A percentile compares a stretch with the other conserved stretches of the same genome.
Conservation (phyloP, 2,888 invertebrate genomes). For the Amitus sp. region DNA sequence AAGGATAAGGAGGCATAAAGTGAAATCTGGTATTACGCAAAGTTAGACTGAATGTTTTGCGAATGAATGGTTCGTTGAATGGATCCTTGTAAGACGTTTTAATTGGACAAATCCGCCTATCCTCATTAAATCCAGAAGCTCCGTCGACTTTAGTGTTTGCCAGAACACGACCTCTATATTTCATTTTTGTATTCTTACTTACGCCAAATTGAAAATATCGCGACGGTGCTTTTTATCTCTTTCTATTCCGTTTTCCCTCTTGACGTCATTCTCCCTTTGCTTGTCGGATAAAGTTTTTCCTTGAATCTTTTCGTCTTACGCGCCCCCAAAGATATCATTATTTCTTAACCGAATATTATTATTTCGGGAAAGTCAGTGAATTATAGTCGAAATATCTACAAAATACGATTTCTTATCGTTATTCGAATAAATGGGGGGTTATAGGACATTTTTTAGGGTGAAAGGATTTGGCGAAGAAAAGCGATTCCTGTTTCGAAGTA, state of each 20-base stretch:
- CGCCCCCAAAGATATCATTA: conserved; percentile 37
- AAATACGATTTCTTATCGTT: too few species aligned
- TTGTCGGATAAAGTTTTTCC: conserved; percentile 39
- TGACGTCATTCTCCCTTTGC: conserved; percentile 16
- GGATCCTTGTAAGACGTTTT: conserved; percentile 66
- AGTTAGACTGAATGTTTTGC: conserved; percentile 57
- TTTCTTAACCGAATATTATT: conserved; percentile 36
- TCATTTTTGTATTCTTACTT: conserved; percentile 58
- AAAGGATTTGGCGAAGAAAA: too few species aligned
- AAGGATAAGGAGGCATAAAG: conserved; percentile 48
- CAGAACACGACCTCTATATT: conserved; percentile 42
- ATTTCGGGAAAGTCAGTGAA: conserved; percentile 30
- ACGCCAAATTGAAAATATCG: conserved; percentile 55
- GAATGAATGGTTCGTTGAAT: conserved; percentile 54
- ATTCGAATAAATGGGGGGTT: too few species aligned
- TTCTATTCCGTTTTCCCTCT: conserved; percentile 30
- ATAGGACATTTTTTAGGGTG: too few species aligned
- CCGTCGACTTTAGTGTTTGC: conserved; percentile 36
- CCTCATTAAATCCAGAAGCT: conserved; percentile 64
- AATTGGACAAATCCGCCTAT: conserved; percentile 67
- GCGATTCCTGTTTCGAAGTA: conserved; percentile 51
- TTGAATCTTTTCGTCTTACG: conserved; percentile 33
- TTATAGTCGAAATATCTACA: too few species aligned
- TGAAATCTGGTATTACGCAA: conserved; percentile 45
- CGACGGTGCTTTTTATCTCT: conserved; percentile 36